Percentiles rank a stretch among this genome's conserved stretches.
Evolutionary conservation across 2,888 invertebrate species (phyloP).

Genomic region (Margaritifera margaritifera): DNA sequence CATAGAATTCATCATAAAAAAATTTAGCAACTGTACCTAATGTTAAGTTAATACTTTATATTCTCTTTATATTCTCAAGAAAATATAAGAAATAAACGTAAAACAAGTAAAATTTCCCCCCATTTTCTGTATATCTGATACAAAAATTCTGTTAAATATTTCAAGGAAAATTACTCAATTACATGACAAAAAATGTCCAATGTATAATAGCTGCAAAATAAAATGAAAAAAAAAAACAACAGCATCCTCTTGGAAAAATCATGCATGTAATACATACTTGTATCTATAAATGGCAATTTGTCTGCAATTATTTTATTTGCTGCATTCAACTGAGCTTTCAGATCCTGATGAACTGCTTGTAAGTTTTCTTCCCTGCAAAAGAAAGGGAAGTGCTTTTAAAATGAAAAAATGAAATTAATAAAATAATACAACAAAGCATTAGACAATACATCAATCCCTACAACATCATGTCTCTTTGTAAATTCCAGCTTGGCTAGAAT

Average conservation of each 20-base stretch:
- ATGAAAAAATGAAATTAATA: background rate
- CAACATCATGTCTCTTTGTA: too few species aligned
- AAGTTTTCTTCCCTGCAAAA: background rate
- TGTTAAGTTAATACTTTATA: too few species aligned
- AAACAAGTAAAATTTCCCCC: background rate
- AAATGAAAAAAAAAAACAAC: background rate
- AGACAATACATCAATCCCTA: too few species aligned
- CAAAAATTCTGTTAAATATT: background rate
- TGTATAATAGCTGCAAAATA: background rate
- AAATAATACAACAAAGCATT: background rate
- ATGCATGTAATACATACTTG: conserved; percentile 55
- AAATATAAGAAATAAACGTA: too few species aligned
- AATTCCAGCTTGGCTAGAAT: too few species aligned
- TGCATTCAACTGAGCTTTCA: conserved; percentile 54
- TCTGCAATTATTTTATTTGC: conserved; percentile 65
- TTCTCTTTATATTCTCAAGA: too few species aligned
- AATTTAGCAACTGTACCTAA: too few species aligned
- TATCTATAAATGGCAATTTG: conserved; percentile 71
- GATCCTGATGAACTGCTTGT: conserved; percentile 21
- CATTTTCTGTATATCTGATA: background rate
- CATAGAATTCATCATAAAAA: too few species aligned
- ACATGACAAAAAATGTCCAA: too few species aligned
- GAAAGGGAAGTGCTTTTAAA: conserved; percentile 4
- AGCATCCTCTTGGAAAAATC: background rate
- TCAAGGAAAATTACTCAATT: too few species aligned